A percentile compares a stretch with the other conserved stretches of the same genome.
Evolutionary conservation across 1,140 invertebrate species (phyloP).

Genomic region (Drosophila ohnishii): DNA sequence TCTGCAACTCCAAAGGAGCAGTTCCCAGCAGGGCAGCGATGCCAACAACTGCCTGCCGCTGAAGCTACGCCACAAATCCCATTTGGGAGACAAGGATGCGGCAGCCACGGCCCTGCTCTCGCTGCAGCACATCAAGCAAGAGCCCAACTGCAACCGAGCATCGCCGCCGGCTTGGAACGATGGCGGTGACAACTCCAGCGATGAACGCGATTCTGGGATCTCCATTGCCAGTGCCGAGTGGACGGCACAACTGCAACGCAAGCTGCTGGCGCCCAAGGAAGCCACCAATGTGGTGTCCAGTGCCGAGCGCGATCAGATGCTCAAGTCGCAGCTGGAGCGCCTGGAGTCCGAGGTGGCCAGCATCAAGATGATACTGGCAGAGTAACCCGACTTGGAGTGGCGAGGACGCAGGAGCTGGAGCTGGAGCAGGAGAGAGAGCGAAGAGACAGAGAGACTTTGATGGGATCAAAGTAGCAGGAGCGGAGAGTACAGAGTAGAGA

Average conservation of each 20-base stretch:
- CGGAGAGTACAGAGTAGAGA: constrained; percentile 14
- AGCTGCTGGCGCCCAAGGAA: constrained; percentile 63
- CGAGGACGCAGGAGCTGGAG: neutral
- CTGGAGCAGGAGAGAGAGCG: constrained; percentile 61
- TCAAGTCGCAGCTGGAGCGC: constrained; percentile 93
- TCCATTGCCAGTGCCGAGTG: constrained; percentile 89
- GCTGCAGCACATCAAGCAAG: constrained; percentile 92
- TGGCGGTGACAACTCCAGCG: constrained; percentile 91
- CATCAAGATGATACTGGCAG: constrained; percentile 87
- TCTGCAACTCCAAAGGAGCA: constrained; percentile 27
- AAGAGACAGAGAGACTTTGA: constrained; percentile 67
- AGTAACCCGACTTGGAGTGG: constrained; percentile 21
- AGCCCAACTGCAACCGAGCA: constrained; percentile 87
- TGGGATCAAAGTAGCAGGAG: constrained; percentile 27
- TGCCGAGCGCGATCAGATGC: constrained; percentile 84
- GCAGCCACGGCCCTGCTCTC: constrained; percentile 90
- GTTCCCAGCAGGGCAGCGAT: constrained; percentile 55
- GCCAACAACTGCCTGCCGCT: constrained; percentile 89
- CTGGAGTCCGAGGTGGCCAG: constrained; percentile 96
- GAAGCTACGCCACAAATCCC: constrained; percentile 96
- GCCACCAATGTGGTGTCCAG: constrained; percentile 65
- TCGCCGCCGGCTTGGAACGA: constrained; percentile 91
- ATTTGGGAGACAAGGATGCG: constrained; percentile 93
- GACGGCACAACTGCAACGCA: constrained; percentile 83
- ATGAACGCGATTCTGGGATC: constrained; percentile 94